A percentile compares a stretch with the other conserved stretches of the same genome.
Conservation (phyloP, 2,113 vertebrate genomes). For the Speoplatyrhinus poulsoni region DNA sequence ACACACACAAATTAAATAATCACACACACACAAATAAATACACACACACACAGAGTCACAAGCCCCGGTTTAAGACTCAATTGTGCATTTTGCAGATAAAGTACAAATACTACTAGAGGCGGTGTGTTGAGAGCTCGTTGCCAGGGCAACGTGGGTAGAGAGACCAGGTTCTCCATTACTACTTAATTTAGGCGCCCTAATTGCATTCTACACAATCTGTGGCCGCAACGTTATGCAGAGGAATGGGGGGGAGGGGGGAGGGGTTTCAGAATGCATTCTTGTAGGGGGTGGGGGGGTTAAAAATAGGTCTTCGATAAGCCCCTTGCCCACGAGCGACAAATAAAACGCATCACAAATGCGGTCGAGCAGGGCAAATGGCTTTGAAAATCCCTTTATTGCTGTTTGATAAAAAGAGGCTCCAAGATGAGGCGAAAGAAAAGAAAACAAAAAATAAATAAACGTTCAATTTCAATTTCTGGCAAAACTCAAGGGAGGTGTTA, state of each 20-base stretch:
- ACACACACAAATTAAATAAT: too few relatives aligned
- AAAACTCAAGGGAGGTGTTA: constrained; percentile 34
- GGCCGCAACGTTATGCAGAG: constrained; percentile 83
- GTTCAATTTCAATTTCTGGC: constrained; percentile 49
- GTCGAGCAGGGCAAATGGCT: constrained; percentile 21
- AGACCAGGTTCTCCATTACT: constrained; percentile 99
- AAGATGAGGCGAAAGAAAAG: constrained; percentile 33
- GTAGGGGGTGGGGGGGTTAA: background rate
- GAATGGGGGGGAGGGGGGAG: constrained; percentile 35
- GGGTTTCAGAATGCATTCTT: constrained; percentile 4
- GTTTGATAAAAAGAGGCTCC: constrained; percentile 55
- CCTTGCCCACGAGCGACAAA: constrained; percentile 32
- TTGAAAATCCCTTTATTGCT: constrained; percentile 50
- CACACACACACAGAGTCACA: background rate
- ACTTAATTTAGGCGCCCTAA: constrained; percentile 99
- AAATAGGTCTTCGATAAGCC: constrained; percentile 34
- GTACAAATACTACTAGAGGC: constrained; percentile 99
- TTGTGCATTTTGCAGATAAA: constrained; percentile 99
- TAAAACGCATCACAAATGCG: constrained; percentile 35
- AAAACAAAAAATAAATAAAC: constrained; percentile 2
- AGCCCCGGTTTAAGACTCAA: constrained; percentile 95
- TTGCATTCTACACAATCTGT: constrained; percentile 99
- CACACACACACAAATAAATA: too few relatives aligned
- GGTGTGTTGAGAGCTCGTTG: constrained; percentile 96
- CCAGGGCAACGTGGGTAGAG: constrained; percentile 95